Evolutionary conservation across 2,113 vertebrate species (phyloP), one percentile per base, ranked within the genome.

Genomic region (Motacilla alba): DNA sequence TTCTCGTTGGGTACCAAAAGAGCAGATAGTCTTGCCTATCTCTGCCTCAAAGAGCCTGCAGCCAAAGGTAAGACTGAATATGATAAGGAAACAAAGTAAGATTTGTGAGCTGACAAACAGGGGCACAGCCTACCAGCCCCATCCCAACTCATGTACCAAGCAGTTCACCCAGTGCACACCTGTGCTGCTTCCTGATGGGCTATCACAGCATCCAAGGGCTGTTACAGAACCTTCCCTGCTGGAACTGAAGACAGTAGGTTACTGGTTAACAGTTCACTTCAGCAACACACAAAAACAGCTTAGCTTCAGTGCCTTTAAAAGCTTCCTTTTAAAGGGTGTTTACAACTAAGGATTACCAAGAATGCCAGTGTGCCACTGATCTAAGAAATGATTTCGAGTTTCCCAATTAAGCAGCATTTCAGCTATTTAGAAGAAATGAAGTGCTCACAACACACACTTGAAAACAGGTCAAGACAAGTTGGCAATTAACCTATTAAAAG

Each of bases 401-500:
- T 97, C 97, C 97, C 96, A 97, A 97, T 97, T 98, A 98, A 97
- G 97, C 94, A 93, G 95, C 87, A 56, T 97, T 97, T 98, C 95
- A 96, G 93, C 96, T 98, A 78, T 97, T 97, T 93, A 94, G 95
- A 87, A 97, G 93, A 94, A 97, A 96, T 70, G 62, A 93, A 97
- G 95, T 26, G 58, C 95, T 97, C 94, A 77, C 85, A 96, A 97
- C 95, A 97, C 91, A 97, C 50, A 83, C 94, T 94, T 93, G 92
- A 94, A 97, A 97, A 98, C 98, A 98, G 97, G 98, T 98, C 94
- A 97, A 96, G 94, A 97, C 98, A 98, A 96, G 97, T 94, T 96
- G 68, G 95, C 86, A 98, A 98, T 98, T 98, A 98, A 84, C 95
- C 94, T 96, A 94, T 97, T 97, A 98, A 96, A 95, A 97, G 94